Evolutionary conservation across 1,140 invertebrate genomes (phyloP).

Genomic region (Atta texana): DNA sequence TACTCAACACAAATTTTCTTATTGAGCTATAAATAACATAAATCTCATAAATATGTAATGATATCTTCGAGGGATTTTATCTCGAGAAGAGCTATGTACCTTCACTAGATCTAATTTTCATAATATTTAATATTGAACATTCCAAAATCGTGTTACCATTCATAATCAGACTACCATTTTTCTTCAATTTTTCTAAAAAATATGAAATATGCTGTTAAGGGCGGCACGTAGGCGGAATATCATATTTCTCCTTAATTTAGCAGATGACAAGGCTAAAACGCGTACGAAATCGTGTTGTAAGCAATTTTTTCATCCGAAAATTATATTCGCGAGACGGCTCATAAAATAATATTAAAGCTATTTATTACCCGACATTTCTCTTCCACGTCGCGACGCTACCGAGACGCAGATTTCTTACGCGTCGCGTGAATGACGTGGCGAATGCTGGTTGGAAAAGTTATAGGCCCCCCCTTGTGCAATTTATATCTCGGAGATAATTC

Average conservation of each 20-base stretch:
- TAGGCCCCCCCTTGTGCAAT: background rate
- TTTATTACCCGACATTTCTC: slow-evolving; percentile 51
- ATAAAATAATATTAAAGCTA: slow-evolving; percentile 31
- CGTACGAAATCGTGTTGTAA: background rate
- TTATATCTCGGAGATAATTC: slow-evolving; percentile 14
- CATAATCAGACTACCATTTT: background rate
- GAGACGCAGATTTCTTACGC: background rate
- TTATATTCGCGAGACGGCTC: background rate
- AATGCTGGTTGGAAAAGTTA: background rate
- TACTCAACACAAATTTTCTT: no score
- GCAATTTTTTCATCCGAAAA: slow-evolving; percentile 20
- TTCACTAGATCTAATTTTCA: background rate
- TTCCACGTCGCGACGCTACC: background rate
- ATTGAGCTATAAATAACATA: background rate
- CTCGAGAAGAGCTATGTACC: background rate
- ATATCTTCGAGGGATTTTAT: background rate
- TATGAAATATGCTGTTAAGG: background rate
- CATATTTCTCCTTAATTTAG: slow-evolving; percentile 18
- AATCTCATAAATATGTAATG: background rate
- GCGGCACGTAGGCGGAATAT: background rate
- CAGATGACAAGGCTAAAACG: slow-evolving; percentile 4
- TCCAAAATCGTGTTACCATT: background rate
- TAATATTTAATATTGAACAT: slow-evolving; percentile 28
- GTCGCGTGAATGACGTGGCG: background rate
- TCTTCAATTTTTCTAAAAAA: background rate